Evolutionary conservation across 2,113 vertebrate genomes (phyloP).

Genomic region (Spermophilus dauricus): DNA sequence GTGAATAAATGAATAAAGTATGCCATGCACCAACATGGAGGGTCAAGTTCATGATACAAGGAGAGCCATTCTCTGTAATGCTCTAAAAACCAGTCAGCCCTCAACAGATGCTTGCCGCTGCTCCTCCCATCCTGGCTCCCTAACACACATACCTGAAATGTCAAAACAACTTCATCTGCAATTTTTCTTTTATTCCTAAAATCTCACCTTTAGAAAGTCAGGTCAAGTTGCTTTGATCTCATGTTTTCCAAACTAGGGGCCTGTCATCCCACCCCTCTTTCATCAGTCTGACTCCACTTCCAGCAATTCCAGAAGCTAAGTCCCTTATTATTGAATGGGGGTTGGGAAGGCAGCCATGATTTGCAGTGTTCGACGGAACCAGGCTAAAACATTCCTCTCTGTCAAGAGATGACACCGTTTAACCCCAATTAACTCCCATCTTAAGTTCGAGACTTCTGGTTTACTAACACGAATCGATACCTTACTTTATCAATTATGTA

Average conservation of each 20-base stretch:
- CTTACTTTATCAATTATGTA: conserved; percentile 69
- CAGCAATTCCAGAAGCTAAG: not conserved
- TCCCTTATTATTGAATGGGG: not conserved
- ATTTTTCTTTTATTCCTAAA: not conserved
- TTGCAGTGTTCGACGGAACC: not conserved
- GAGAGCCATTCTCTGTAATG: not conserved
- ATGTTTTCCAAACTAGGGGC: not conserved
- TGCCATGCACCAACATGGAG: rapidly evolving
- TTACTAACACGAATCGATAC: conserved; percentile 69
- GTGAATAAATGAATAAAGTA: not conserved
- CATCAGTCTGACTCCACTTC: not conserved
- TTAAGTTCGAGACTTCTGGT: conserved; percentile 46
- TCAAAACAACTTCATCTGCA: not conserved
- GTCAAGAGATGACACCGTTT: conserved; percentile 26
- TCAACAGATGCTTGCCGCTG: not conserved
- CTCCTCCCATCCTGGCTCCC: not conserved
- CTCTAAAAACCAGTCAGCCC: not conserved
- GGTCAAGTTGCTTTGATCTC: not conserved
- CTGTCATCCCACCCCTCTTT: not conserved
- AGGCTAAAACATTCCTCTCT: not conserved
- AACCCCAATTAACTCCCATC: conserved; percentile 67
- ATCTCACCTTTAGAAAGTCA: not conserved
- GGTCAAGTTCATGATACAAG: not conserved
- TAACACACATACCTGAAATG: not conserved
- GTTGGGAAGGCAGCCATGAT: not conserved